Evolutionary conservation across 2,113 vertebrate species (phyloP), one percentile per base, ranked within the genome.

Genomic region (Patagioenas fasciata): DNA sequence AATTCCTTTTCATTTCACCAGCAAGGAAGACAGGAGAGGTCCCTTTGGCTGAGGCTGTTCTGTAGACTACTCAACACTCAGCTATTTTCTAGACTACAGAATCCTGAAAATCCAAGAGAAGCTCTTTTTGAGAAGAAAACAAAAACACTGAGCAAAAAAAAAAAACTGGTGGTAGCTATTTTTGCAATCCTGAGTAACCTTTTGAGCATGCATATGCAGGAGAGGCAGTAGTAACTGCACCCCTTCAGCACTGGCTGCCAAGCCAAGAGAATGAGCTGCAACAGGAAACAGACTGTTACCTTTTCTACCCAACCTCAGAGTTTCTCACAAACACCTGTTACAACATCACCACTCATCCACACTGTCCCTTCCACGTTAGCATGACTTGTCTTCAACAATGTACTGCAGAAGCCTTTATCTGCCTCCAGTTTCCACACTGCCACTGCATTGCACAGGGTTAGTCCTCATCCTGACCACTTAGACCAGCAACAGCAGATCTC

Each of bases 201-300:
- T 71, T 23, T 61, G 42, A 40, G 28, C 44, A 36, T 9, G 21
- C 4, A 6, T 32, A 26, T 38, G 24, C 11, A 36, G 34, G 14
- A 64, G 7, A 80, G 29, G 13, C 42, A 47, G 16, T 69, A 60
- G 23, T 47, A 57, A 31, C 65, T 29, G 15, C 18, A n/a, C 6
- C 13, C 80, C 21, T 60, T 74, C 31, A 47, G 34, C 32, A 38
- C 0, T 0, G 26, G 31, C 28, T 74, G 31, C 32, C 34, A 50
- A 42, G 12, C n/a, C 23, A 67, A 60, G 19, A 61, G 32, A 70
- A 70, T 5, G 25, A 81, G n/a, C 10, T 56, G 28, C 23, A 50
- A 58, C 4, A 74, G n/a, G 50, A 82, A 17, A 0, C 3, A 16
- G 31, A 32, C 24, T 8, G 3, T 15, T n/a, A 28, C 11, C 11